A percentile compares a stretch with the other conserved stretches of the same genome.
Conservation (phyloP, 2,113 vertebrate species). For the Pomatorhinus ruficollis region DNA sequence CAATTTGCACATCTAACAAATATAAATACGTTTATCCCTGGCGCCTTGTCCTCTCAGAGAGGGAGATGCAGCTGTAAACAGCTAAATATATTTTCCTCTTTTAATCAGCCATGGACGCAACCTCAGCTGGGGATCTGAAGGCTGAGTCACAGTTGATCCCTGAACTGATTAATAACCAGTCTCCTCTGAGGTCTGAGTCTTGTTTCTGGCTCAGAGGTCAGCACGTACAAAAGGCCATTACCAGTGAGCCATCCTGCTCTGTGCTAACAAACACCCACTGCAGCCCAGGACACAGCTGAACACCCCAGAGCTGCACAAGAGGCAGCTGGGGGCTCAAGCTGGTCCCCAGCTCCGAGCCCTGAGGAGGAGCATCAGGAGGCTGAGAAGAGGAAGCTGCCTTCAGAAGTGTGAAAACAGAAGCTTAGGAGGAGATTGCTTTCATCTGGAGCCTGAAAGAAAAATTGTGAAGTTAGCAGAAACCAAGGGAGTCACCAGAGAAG, state of each 20-base stretch:
- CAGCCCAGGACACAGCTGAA: not conserved
- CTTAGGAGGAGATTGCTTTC: slow-evolving; percentile 45
- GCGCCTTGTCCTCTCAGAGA: slow-evolving; percentile 14
- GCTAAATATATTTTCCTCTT: slow-evolving; percentile 18
- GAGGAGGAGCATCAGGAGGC: not conserved
- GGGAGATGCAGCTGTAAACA: slow-evolving; percentile 13
- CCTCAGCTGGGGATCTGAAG: slow-evolving; percentile 33
- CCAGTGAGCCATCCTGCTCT: not conserved
- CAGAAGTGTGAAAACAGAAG: slow-evolving; percentile 49
- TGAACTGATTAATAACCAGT: slow-evolving; percentile 19
- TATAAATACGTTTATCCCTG: slow-evolving; percentile 27
- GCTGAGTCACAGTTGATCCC: not conserved
- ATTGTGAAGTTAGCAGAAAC: slow-evolving; percentile 58
- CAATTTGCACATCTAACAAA: slow-evolving; percentile 61
- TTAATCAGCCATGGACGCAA: not conserved
- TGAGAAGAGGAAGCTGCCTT: slow-evolving; percentile 41
- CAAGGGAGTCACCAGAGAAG: slow-evolving; percentile 54
- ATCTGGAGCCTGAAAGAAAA: slow-evolving; percentile 53
- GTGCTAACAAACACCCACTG: not conserved
- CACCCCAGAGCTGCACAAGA: not conserved
- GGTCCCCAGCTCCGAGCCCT: not conserved
- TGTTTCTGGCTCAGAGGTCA: slow-evolving; percentile 29
- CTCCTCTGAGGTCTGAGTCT: not conserved
- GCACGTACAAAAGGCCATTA: not conserved
- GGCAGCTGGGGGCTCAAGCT: not conserved